Conservation (phyloP, 1,140 invertebrate species). For the Conus betulinus region DNA sequence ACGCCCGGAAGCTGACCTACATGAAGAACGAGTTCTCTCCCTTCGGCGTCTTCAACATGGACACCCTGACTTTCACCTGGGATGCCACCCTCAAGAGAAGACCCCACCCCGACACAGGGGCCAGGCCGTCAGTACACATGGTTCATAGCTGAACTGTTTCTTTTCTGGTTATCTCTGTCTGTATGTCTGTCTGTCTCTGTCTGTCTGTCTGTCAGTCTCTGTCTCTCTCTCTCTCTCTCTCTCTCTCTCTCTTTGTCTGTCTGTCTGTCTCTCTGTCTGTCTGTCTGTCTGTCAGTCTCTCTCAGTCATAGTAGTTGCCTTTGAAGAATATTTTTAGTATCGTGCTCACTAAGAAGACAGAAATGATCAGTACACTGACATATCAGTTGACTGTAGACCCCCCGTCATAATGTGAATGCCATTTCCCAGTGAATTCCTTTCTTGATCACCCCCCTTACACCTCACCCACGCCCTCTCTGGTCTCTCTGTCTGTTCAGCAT, state of each 20-base stretch:
- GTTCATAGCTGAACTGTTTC: background rate
- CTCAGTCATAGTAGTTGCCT: background rate
- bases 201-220: too few species aligned
- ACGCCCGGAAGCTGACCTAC: slow-evolving; percentile 86
- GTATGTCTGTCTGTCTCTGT: background rate
- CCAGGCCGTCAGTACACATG: slow-evolving; percentile 81
- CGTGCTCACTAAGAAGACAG: too few species aligned
- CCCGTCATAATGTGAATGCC: too few species aligned
- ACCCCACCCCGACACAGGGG: slow-evolving; percentile 81
- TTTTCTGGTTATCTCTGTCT: background rate
- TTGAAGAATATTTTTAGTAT: too few species aligned
- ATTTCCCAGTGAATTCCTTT: too few species aligned
- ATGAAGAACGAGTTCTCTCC: background rate
- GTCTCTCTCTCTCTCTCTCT: too few species aligned
- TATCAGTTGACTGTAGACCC: too few species aligned
- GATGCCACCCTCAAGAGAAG: slow-evolving; percentile 78
- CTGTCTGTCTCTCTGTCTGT: too few species aligned
- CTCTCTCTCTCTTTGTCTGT: too few species aligned
- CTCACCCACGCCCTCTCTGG: slow-evolving; percentile 84
- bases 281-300: background rate
- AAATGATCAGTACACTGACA: too few species aligned
- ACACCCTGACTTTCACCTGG: slow-evolving; percentile 81
- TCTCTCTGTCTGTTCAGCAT: too few species aligned
- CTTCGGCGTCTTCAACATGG: slow-evolving; percentile 26
- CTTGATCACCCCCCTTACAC: slow-evolving; percentile 76